Evolutionary conservation across 2,113 vertebrate species (phyloP), one percentile per base, ranked within the genome.

Genomic region (Globicephala melas): DNA sequence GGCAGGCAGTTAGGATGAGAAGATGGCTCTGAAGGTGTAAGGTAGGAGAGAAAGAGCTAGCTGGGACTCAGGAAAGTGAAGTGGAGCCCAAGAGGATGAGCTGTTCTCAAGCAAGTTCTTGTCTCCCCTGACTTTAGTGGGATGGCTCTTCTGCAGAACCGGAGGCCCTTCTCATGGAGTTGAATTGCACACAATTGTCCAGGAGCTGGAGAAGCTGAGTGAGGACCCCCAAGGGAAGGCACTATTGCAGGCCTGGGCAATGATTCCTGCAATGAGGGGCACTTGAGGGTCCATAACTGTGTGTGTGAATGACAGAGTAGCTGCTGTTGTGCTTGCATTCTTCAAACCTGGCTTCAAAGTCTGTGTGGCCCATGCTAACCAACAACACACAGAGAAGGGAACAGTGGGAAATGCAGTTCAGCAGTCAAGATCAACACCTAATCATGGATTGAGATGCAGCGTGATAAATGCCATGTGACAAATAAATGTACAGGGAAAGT

Each of bases 281-380:
- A 3, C 15, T 4, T 3, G 2, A 26, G 6, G 33, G 21, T 12
- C 13, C 33, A 17, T 0, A 0, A 8, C 1, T 21, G 41, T 3
- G 15, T n/a, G 3, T 31, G n/a, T 23, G 8, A 11, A 20, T 11
- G 26, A 28, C 36, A 36, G 6, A 1, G 36, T 8, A 47, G 18
- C 25, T 41, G 6, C 20, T 21, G 5, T 25, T 28, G 55, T 55
- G 10, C 9, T 26, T 84, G 6, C 1, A 11, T 3, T 38, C 55
- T 13, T 20, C 4, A 36, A 26, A n/a, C 41, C 28, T 94, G 20
- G 13, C 23, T 85, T 25, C 77, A 31, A 47, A 31, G 4, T 36
- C 25, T 9, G 14, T 26, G 25, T 60, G 60, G 8, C 12, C 36
- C 31, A n/a, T 41, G 44, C 1, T n/a, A 47, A 47, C 12, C 12